These are phyloP conservation scores for Drosophila guanche DNA, from an alignment of 1,140 invertebrate genomes.

Conservation along the genomic window DNA sequence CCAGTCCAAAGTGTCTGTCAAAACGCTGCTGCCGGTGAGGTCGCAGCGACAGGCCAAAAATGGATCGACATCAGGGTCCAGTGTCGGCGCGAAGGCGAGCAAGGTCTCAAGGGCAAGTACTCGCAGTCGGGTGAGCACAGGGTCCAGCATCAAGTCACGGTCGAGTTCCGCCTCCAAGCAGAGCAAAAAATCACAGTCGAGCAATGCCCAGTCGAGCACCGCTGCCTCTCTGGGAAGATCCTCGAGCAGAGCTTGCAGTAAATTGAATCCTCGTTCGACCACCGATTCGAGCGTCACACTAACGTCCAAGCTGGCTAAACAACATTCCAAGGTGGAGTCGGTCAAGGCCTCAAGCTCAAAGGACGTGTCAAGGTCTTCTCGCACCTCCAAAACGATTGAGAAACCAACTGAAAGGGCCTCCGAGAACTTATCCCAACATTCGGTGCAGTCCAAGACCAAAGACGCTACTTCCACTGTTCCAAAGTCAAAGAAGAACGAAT, in stretches of 20 bases:
- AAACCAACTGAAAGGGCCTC: not conserved
- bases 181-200: not conserved
- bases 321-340: not conserved
- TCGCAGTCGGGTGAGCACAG: not conserved
- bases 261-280: not conserved
- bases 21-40: conserved; percentile 39
- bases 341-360: not conserved
- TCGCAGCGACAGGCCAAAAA: not conserved
- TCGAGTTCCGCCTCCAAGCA: not conserved
- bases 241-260: not conserved
- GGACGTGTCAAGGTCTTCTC: no score
- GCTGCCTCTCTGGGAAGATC: not conserved
- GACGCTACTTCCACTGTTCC: not conserved
- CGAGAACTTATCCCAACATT: not conserved
- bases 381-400: no score
- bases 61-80: conserved; percentile 7
- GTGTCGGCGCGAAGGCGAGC: not conserved
- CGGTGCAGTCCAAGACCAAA: not conserved
- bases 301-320: not conserved
- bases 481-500: not conserved
- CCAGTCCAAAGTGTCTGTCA: conserved; percentile 7
- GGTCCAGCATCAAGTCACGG: conserved; percentile 1
- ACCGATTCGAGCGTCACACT: not conserved
- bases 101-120: not conserved
- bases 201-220: not conserved